Conservation (phyloP, 2,113 vertebrate species). For the Entosphenus tridentatus region DNA sequence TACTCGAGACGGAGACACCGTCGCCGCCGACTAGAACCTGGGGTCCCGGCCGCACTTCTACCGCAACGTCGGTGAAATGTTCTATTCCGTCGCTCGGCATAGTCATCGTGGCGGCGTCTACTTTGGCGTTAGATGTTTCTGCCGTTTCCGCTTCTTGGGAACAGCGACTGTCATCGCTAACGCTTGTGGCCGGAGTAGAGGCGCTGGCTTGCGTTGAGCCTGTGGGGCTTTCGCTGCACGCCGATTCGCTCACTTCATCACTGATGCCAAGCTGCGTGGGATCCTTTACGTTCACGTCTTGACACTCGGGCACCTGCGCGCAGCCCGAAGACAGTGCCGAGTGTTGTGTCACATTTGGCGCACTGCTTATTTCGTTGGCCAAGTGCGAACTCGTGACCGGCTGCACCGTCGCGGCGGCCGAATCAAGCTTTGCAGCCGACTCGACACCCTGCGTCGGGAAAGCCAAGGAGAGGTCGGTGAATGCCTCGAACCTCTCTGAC, state of each 20-base stretch:
- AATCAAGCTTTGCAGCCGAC: background rate
- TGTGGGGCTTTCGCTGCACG: background rate
- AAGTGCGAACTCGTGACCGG: background rate
- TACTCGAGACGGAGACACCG: too few species aligned
- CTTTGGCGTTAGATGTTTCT: too few species aligned
- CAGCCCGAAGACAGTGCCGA: background rate
- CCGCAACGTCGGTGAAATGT: background rate
- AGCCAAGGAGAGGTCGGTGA: slow-evolving; percentile 41
- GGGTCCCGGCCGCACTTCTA: background rate
- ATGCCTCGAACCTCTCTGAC: slow-evolving; percentile 38
- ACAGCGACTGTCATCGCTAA: too few species aligned
- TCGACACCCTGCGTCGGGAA: slow-evolving; percentile 26
- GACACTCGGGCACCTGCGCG: background rate
- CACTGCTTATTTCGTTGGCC: too few species aligned
- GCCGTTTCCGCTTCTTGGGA: background rate
- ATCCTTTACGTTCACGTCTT: too few species aligned
- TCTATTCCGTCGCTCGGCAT: background rate
- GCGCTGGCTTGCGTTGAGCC: too few species aligned
- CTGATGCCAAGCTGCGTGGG: background rate
- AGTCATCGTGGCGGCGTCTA: background rate
- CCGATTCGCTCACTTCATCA: background rate
- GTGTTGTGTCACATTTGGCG: too few species aligned
- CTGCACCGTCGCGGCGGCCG: background rate
- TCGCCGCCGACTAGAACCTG: too few species aligned
- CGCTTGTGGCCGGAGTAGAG: too few species aligned